Evolutionary conservation across 2,797 vertebrate species (phyloP).

Genomic region (Enteromius mattozi): DNA sequence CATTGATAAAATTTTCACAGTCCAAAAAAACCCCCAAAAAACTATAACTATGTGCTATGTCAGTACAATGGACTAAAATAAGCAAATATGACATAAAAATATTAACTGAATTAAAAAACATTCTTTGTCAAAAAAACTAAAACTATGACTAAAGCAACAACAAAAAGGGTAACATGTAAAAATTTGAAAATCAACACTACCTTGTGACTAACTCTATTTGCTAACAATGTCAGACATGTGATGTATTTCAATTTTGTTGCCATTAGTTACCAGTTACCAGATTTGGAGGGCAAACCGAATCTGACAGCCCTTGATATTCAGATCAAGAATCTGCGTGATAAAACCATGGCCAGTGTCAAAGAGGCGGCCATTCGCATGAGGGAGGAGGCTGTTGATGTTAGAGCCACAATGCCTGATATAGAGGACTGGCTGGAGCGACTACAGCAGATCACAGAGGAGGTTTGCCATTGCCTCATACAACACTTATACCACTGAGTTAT

Average conservation of each 20-base stretch:
- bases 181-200: not conserved
- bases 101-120: not conserved
- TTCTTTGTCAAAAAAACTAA: not conserved
- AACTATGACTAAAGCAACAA: not conserved
- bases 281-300: conserved; percentile 83
- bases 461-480: conserved; percentile 50
- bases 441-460: conserved; percentile 88
- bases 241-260: not conserved
- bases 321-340: conserved; percentile 86
- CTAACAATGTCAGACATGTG: not conserved
- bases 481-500: not conserved
- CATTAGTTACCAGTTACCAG: conserved; percentile 79
- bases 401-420: conserved; percentile 84
- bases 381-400: conserved; percentile 82
- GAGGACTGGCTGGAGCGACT: conserved; percentile 91
- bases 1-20: not conserved
- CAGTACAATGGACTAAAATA: not conserved
- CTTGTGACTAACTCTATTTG: not conserved
- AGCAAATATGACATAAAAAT: not conserved
- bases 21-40: not conserved
- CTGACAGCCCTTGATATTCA: conserved; percentile 92
- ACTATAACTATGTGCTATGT: not conserved
- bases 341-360: conserved; percentile 76
- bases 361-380: conserved; percentile 84
- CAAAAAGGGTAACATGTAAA: not conserved